These are phyloP conservation scores for Auanema freiburgensis DNA, from an alignment of 2,888 invertebrate species.

Conservation along the genomic window DNA sequence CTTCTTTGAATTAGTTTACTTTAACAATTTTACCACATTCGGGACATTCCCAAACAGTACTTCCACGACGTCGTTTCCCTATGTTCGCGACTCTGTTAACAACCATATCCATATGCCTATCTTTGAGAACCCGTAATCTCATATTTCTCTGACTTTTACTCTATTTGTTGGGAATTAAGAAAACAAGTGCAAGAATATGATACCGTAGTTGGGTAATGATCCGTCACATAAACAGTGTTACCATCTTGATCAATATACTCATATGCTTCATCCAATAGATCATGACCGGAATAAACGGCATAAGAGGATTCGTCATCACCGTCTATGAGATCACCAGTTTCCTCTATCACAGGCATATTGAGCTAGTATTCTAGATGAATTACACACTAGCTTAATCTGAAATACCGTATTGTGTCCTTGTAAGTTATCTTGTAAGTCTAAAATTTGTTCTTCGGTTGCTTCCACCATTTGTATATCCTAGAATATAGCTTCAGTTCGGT, in stretches of 20 bases:
- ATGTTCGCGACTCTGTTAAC: slow-evolving; percentile 11
- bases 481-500: no score
- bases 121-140: slow-evolving; percentile 13
- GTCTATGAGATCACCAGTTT: slow-evolving; percentile 14
- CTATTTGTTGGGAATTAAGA: background rate
- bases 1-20: slow-evolving; percentile 1
- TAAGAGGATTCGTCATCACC: slow-evolving; percentile 12
- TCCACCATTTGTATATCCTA: no score
- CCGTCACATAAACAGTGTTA: slow-evolving; percentile 32
- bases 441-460: no score
- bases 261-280: slow-evolving; percentile 19
- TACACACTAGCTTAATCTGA: background rate
- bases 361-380: background rate
- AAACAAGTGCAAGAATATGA: slow-evolving; percentile 1
- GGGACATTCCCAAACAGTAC: slow-evolving; percentile 17
- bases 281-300: slow-evolving; percentile 14
- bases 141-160: slow-evolving; percentile 4
- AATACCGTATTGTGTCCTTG: background rate
- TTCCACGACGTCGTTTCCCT: slow-evolving; percentile 4
- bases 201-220: slow-evolving; percentile 16
- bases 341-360: background rate
- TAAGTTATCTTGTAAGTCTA: no score
- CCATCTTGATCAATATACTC: slow-evolving; percentile 33
- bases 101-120: slow-evolving; percentile 21
- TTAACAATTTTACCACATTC: slow-evolving; percentile 30